Conservation (phyloP, 2,113 vertebrate species). For the Arvicanthis niloticus region DNA sequence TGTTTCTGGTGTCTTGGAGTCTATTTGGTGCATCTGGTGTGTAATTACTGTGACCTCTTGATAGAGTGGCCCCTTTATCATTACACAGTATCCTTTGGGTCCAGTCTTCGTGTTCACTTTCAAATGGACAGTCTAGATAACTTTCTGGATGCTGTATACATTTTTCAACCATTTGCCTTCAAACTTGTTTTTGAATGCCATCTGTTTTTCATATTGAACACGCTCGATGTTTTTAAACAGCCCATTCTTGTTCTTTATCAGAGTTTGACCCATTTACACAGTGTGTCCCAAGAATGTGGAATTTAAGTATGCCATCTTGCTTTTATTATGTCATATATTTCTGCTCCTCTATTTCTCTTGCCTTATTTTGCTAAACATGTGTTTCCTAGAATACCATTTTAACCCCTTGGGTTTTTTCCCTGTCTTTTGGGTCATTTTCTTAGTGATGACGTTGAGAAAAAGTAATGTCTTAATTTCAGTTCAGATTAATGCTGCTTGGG, state of each 20-base stretch:
- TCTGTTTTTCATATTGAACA: background rate
- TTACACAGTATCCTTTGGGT: background rate
- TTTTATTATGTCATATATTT: background rate
- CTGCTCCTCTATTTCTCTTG: background rate
- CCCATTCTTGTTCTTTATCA: background rate
- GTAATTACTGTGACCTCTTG: background rate
- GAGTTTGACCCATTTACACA: background rate
- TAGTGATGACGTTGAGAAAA: background rate
- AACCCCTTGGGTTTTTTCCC: background rate
- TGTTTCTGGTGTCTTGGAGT: background rate
- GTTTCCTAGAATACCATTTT: background rate
- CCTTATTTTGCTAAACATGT: background rate
- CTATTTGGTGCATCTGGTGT: background rate
- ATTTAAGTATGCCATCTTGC: background rate
- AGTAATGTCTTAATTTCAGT: background rate
- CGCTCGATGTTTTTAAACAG: background rate
- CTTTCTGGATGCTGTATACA: background rate
- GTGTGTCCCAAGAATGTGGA: background rate
- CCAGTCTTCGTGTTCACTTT: background rate
- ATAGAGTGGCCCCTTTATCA: background rate
- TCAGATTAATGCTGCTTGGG: background rate
- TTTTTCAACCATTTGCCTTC: background rate
- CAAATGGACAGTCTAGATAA: background rate
- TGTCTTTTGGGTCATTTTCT: background rate
- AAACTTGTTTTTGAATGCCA: background rate